Evolutionary conservation across 2,888 invertebrate species (phyloP), one percentile per base, ranked within the genome.

Genomic region (Torymus texanus): DNA sequence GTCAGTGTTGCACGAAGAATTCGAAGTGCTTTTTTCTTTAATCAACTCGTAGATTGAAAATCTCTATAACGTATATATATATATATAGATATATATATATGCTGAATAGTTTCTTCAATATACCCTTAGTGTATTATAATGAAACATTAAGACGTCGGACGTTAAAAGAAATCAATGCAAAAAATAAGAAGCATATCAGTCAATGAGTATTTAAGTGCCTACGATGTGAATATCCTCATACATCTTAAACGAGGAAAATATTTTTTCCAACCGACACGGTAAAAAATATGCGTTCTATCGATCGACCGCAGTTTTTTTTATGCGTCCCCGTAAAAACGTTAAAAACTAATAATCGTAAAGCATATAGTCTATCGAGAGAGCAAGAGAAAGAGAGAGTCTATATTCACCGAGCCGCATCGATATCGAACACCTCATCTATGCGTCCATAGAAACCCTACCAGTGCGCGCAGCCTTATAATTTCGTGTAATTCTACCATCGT

Each of bases 381-480:
- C n/a, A n/a, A n/a, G 29, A 41, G 41, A 41, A 8, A 41, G 4
- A 41, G 41, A 41, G 41, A 41, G 41, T 41, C 41, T 41, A 41
- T 41, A 41, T 41, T 41, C 8, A 41, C 41, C 41, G 41, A 18
- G 24, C 5, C 24, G 41, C 14, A 63, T 53, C 55, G 63, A 14
- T 56, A 41, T 56, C 53, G 29, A 51, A 13, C 24, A 56, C 73
- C 63, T 56, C 70, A 14, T 24, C 5, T 10, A 2, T 53, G 53
- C 51, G 50, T 0, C n/a, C 13, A 0, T 13, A 16, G 18, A 51
- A 53, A 72, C 62, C 41, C 41, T 8, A 1, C 5, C 41, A 8
- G 41, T 8, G 4, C 53, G 62, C 29, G 16, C 73, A 41, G 53
- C 16, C 41, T 63, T 65, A 65, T 63, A 71, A 65, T 65, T 51